Evolutionary conservation across 1,140 invertebrate species (phyloP).

Genomic region (Drosophila rufa): DNA sequence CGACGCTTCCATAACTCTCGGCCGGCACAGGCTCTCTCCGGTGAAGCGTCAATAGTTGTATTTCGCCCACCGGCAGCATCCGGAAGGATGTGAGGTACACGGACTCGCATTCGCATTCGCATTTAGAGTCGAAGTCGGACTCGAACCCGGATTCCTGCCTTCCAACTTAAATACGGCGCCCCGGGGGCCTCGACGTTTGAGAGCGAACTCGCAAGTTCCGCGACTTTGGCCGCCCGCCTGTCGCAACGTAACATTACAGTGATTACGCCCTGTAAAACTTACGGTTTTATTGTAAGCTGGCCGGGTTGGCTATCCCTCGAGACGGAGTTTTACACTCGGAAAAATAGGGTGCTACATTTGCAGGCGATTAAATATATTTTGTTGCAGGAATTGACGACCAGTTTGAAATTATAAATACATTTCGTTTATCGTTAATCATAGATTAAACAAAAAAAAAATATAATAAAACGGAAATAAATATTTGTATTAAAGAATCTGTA

Average conservation of each 20-base stretch:
- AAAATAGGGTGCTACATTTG: background rate
- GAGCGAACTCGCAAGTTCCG: slow-evolving; percentile 61
- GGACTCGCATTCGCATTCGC: slow-evolving; percentile 19
- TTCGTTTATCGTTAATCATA: too few relatives aligned
- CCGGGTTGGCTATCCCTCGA: slow-evolving; percentile 3
- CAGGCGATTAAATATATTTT: background rate
- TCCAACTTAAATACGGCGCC: slow-evolving; percentile 61
- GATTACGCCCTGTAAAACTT: slow-evolving; percentile 79
- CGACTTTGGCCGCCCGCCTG: slow-evolving; percentile 50
- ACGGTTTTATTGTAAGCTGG: slow-evolving; percentile 69
- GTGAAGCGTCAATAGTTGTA: slow-evolving; percentile 78
- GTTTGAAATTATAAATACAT: too few relatives aligned
- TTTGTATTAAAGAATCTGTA: too few relatives aligned
- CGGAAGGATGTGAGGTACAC: slow-evolving; percentile 68
- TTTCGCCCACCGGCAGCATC: slow-evolving; percentile 41
- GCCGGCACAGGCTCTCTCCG: slow-evolving; percentile 45
- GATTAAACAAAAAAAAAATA: too few relatives aligned
- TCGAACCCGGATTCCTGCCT: slow-evolving; percentile 43
- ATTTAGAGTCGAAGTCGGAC: background rate
- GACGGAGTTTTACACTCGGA: background rate
- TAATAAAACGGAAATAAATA: too few relatives aligned
- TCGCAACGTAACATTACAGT: slow-evolving; percentile 70
- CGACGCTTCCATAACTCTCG: slow-evolving; percentile 54
- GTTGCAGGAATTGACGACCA: too few relatives aligned
- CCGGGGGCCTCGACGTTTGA: slow-evolving; percentile 65